phyloP scores from a whole-genome alignment of 2,113 vertebrate species.

The Sander vitreus region DNA sequence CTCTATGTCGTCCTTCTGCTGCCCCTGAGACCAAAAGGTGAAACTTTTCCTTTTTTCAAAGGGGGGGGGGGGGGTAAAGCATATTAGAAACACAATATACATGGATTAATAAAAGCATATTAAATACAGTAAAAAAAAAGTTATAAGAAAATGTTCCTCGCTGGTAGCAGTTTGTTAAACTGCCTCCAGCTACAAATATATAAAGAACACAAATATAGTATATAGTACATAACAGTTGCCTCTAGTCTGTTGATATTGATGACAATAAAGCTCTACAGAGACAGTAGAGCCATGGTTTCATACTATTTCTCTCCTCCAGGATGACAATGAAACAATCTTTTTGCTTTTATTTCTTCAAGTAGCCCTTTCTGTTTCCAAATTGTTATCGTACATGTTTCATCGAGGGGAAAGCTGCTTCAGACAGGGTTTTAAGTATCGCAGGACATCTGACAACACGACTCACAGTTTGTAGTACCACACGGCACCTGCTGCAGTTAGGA shows the following conservation, averaged over 20 bases:
- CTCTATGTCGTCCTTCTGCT: slow-evolving; percentile 62
- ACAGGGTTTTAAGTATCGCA: background rate
- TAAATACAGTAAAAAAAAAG: background rate
- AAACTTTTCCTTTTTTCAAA: slow-evolving; percentile 39
- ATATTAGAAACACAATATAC: background rate
- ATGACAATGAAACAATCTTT: background rate
- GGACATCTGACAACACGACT: slow-evolving; percentile 24
- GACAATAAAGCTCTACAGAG: background rate
- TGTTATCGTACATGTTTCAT: background rate
- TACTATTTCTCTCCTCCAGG: background rate
- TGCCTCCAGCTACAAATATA: background rate
- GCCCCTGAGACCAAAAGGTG: slow-evolving; percentile 12
- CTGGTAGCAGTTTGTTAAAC: background rate
- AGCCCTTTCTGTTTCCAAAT: background rate
- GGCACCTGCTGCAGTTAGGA: slow-evolving; percentile 47
- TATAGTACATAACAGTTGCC: background rate
- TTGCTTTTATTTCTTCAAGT: background rate
- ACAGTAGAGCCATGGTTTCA: background rate
- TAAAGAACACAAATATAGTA: background rate
- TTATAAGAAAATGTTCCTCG: too few relatives aligned
- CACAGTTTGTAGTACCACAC: slow-evolving; percentile 73
- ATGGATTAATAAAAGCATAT: background rate
- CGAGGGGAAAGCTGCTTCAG: background rate
- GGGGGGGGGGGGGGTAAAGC: too few relatives aligned
- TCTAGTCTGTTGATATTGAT: background rate